Percentiles rank a stretch among this genome's conserved stretches.
phyloP scores from a whole-genome alignment of 1,140 invertebrate genomes.

The Aricia agestis region DNA sequence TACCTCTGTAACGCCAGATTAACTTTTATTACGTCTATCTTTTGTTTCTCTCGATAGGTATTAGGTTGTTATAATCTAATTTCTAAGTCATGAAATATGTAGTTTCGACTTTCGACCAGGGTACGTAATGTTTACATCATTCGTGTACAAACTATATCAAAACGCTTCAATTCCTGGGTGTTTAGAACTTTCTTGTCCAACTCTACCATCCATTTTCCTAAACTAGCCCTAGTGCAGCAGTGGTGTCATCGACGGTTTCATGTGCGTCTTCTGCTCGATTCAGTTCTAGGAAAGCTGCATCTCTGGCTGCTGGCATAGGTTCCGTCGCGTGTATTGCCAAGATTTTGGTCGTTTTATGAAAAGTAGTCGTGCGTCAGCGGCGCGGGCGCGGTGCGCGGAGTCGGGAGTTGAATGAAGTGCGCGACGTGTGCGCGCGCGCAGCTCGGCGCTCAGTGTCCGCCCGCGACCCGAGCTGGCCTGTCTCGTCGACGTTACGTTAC shows the following conservation, averaged over 20 bases:
- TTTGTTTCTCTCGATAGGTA: too few relatives aligned
- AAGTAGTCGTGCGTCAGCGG: slow-evolving; percentile 29
- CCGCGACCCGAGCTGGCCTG: slow-evolving; percentile 46
- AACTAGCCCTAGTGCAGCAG: not conserved
- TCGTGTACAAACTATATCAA: too few relatives aligned
- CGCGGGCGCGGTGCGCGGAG: slow-evolving; percentile 19
- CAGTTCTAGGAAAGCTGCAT: slow-evolving; percentile 35
- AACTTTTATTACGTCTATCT: too few relatives aligned
- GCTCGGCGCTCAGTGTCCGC: slow-evolving; percentile 48
- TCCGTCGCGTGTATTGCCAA: slow-evolving; percentile 32
- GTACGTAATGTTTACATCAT: too few relatives aligned
- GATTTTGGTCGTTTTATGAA: slow-evolving; percentile 35
- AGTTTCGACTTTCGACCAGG: too few relatives aligned
- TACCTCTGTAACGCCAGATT: too few relatives aligned
- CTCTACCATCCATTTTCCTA: too few relatives aligned
- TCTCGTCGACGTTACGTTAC: slow-evolving; percentile 33
- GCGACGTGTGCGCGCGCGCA: slow-evolving; percentile 30
- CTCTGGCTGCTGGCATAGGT: slow-evolving; percentile 30
- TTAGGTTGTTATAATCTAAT: too few relatives aligned
- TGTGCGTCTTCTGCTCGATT: slow-evolving; percentile 22
- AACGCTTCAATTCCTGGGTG: too few relatives aligned
- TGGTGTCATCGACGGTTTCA: slow-evolving; percentile 31
- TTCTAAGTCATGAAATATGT: too few relatives aligned
- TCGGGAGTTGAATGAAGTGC: slow-evolving; percentile 29
- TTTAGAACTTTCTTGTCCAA: too few relatives aligned